Percentiles rank a stretch among this genome's conserved stretches.
phyloP scores from a whole-genome alignment of 2,888 invertebrate species.

The Volucella zonaria region DNA sequence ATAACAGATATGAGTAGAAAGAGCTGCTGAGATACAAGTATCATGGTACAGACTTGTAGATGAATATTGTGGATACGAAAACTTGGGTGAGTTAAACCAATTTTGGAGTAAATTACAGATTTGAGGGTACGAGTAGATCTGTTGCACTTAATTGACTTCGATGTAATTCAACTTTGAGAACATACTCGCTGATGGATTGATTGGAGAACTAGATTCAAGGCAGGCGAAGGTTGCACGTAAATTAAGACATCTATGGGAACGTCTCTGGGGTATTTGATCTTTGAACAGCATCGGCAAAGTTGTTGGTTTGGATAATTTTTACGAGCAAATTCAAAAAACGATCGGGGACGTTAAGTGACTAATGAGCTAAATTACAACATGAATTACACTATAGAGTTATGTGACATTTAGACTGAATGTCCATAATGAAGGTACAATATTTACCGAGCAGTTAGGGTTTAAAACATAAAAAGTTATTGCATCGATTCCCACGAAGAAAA shows the following conservation, averaged over 20 bases:
- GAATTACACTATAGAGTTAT: background rate
- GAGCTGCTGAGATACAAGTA: background rate
- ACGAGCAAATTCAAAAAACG: background rate
- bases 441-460: no score
- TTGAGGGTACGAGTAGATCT: constrained; percentile 17
- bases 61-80: constrained; percentile 5
- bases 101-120: constrained; percentile 31
- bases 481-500: no score
- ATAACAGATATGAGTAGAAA: background rate
- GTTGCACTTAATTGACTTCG: constrained; percentile 43
- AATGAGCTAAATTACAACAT: constrained; percentile 15
- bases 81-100: constrained; percentile 7
- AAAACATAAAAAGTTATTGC: no score
- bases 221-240: constrained; percentile 35
- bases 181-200: constrained; percentile 37
- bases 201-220: constrained; percentile 27
- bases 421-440: no score
- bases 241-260: constrained; percentile 24
- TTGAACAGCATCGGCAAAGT: background rate
- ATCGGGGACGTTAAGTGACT: background rate
- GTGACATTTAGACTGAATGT: background rate
- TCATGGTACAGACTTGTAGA: background rate
- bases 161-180: constrained; percentile 35
- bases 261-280: constrained; percentile 12
- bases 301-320: constrained; percentile 25